phyloP scores from a whole-genome alignment of 2,888 invertebrate species.

The Agrochola macilenta region DNA sequence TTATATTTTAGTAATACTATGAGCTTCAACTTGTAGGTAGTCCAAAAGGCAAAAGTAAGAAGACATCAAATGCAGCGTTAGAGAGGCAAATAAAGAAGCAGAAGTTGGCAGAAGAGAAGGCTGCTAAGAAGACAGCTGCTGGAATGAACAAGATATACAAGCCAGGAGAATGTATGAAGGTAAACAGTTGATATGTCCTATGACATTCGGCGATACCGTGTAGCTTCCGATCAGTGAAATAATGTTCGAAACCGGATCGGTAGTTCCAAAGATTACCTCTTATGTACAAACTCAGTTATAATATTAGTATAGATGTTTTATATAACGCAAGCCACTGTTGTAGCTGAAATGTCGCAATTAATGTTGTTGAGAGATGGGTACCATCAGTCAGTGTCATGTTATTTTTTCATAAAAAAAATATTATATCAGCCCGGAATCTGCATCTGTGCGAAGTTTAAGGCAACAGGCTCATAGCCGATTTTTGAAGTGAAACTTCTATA shows the following conservation, averaged over 20 bases:
- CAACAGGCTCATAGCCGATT: too few relatives aligned
- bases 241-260: too few relatives aligned
- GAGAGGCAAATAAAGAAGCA: constrained; percentile 52
- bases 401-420: background rate
- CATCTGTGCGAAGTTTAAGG: background rate
- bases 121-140: constrained; percentile 64
- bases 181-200: constrained; percentile 54
- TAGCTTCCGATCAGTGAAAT: too few relatives aligned
- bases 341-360: background rate
- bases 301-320: too few relatives aligned
- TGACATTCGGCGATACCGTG: too few relatives aligned
- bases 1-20: background rate
- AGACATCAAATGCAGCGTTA: constrained; percentile 48
- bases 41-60: constrained; percentile 34
- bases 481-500: too few relatives aligned
- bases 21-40: constrained; percentile 15
- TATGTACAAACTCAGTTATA: too few relatives aligned
- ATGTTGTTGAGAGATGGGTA: background rate
- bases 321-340: background rate
- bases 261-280: too few relatives aligned
- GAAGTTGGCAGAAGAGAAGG: constrained; percentile 69
- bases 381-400: background rate
- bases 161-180: constrained; percentile 89
- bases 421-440: background rate
- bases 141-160: constrained; percentile 79